Evolutionary conservation across 2,797 vertebrate genomes (phyloP), one percentile per base, ranked within the genome.

Genomic region (Etheostoma perlongum): DNA sequence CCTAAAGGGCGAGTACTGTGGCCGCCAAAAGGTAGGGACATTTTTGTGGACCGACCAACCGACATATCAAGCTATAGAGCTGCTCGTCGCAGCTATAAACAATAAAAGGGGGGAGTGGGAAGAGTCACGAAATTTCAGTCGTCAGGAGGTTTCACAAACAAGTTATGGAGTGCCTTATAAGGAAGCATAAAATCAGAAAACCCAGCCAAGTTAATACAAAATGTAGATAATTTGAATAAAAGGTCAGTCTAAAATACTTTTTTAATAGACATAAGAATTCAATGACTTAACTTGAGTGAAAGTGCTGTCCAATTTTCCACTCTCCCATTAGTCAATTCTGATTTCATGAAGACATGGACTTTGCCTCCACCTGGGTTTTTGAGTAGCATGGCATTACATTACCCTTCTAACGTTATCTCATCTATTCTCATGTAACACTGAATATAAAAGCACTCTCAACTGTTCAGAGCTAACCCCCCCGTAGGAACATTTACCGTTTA

Each of bases 341-440:
- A 79, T 40, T 69, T 75, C 25, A 80, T 62, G 30, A 58, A 55
- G 46, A 76, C 30, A 9, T 16, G 49, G 42, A 54, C 44, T 82
- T 61, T 59, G 27, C 53, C 48, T 84, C 74, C 78, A 81, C 76
- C 81, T 85, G 60, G 49, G 40, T 79, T 76, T 67, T 54, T 62
- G 78, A 85, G 77, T 51, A 72, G 88, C 88, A 81, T 91, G 88
- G 88, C 88, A 92, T 92, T 86, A 79, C 74, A 86, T 92, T 92
- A 89, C 48, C 69, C 71, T 62, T 40, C 67, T 48, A 74, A 67
- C 61, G 44, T 88, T 82, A 89, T 91, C 87, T 86, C 84, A 87
- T 89, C 82, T 82, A 57, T 66, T 72, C 87, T 87, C 79, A 48
- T 86, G 82, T 90, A 85, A 88, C 88, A 40, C 72, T 42, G 75